A percentile compares a stretch with the other conserved stretches of the same genome.
Evolutionary conservation across 2,888 invertebrate genomes (phyloP).

Genomic region (Nemoura dubitans): DNA sequence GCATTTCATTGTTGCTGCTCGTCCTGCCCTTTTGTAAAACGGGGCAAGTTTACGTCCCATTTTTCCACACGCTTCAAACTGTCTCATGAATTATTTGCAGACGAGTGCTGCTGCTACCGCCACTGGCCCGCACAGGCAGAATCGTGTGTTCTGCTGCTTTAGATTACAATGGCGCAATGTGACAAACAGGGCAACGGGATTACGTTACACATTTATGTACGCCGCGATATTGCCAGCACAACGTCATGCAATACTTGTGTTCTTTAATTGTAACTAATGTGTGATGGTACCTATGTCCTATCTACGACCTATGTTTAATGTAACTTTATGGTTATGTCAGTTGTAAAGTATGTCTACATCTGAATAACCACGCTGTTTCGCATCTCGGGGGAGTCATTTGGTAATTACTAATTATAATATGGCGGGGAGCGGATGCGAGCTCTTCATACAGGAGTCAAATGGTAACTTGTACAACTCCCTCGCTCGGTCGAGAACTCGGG

Average conservation of each 20-base stretch:
- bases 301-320: slow-evolving; percentile 32
- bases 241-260: slow-evolving; percentile 21
- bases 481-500: background rate
- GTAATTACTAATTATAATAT: slow-evolving; percentile 43
- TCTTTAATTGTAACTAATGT: slow-evolving; percentile 42
- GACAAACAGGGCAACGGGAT: background rate
- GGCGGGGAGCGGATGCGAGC: slow-evolving; percentile 23
- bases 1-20: background rate
- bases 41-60: background rate
- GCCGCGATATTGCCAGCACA: background rate
- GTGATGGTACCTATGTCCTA: slow-evolving; percentile 34
- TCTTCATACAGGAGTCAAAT: background rate
- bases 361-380: slow-evolving; percentile 25
- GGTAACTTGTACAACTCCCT: background rate
- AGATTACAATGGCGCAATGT: background rate
- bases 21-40: background rate
- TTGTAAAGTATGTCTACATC: slow-evolving; percentile 41
- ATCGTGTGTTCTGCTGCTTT: background rate
- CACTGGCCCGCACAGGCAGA: background rate
- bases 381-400: slow-evolving; percentile 40
- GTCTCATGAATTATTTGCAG: background rate
- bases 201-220: background rate
- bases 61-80: background rate
- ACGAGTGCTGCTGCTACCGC: background rate
- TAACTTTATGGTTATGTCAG: slow-evolving; percentile 41